phyloP scores from a whole-genome alignment of 2,888 invertebrate species.

The Sinhomidia bicolor region DNA sequence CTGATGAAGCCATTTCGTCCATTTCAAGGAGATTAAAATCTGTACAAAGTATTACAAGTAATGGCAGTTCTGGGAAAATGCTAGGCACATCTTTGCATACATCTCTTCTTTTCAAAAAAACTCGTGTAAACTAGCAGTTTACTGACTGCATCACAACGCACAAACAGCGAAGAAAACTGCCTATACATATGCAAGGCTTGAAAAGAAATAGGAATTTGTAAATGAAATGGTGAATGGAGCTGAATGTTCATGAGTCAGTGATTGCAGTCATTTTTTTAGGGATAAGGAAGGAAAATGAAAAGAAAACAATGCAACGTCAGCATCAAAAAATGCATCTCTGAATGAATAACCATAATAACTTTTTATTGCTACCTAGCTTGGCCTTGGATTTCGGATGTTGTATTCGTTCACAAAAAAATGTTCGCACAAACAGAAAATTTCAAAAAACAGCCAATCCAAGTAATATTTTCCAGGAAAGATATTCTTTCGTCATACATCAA shows the following conservation, averaged over 20 bases:
- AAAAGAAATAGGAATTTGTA: neutral
- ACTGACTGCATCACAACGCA: neutral
- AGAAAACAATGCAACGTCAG: neutral
- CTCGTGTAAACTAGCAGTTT: neutral
- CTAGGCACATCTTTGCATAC: neutral
- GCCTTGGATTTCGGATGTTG: neutral
- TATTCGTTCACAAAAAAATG: too few relatives aligned
- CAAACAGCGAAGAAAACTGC: too few relatives aligned
- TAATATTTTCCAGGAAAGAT: too few relatives aligned
- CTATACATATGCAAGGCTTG: too few relatives aligned
- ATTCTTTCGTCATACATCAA: too few relatives aligned
- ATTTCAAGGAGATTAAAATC: conserved; percentile 75
- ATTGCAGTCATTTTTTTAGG: neutral
- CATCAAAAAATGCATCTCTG: neutral
- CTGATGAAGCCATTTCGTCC: conserved; percentile 36
- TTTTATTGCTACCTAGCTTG: too few relatives aligned
- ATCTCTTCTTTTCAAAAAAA: neutral
- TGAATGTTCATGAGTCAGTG: neutral
- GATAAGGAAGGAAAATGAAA: neutral
- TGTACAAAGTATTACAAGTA: conserved; percentile 69
- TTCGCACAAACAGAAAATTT: too few relatives aligned
- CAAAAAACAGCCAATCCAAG: too few relatives aligned
- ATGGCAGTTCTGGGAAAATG: conserved; percentile 53
- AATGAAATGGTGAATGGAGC: neutral
- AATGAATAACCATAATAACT: neutral